Evolutionary conservation across 1,140 invertebrate genomes (phyloP).

Genomic region (Lineus longissimus): DNA sequence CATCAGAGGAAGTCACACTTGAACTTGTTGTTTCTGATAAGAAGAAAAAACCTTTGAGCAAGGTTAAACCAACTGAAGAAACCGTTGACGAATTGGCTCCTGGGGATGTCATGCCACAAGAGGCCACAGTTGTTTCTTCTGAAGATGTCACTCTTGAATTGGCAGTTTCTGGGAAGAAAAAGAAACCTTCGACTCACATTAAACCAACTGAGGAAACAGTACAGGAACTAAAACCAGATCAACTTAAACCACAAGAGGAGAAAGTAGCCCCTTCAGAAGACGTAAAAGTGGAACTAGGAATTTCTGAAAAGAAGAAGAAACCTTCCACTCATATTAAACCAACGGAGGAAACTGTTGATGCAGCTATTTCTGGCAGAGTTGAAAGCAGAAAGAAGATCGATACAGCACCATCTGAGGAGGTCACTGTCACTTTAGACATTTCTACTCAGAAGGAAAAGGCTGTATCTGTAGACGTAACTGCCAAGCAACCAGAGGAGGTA

Average conservation of each 20-base stretch:
- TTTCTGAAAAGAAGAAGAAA: not conserved
- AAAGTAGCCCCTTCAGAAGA: not conserved
- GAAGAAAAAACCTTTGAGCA: not conserved
- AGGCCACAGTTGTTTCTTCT: not conserved
- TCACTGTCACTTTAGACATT: not conserved
- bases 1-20: not conserved
- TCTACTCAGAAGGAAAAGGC: not conserved
- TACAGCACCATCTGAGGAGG: not conserved
- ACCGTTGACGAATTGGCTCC: conserved; percentile 3
- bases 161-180: not conserved
- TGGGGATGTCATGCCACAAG: not conserved
- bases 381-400: not conserved
- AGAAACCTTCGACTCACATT: not conserved
- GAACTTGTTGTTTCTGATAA: not conserved
- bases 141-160: not conserved
- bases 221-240: too few species aligned
- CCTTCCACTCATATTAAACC: not conserved
- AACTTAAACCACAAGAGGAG: not conserved
- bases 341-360: not conserved
- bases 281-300: not conserved
- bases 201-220: not conserved
- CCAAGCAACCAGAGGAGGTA: too few species aligned
- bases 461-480: too few species aligned
- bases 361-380: not conserved
- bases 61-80: not conserved